Evolutionary conservation across 2,797 vertebrate species (phyloP), one percentile per base, ranked within the genome.

Genomic region (Gadopsis bispinosus): DNA sequence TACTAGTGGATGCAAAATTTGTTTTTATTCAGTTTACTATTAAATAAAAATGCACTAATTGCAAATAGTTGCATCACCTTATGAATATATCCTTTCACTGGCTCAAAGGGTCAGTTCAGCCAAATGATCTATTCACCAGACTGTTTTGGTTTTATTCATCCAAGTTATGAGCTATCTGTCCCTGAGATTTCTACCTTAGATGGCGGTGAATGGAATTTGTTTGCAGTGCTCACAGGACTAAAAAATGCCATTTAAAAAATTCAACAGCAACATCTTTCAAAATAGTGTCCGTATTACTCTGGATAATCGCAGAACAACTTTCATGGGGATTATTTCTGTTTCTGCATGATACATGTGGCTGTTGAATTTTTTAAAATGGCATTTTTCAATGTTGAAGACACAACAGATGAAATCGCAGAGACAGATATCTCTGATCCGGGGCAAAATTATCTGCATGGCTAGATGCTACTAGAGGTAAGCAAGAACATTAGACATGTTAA

Each of bases 201-300:
- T 35, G 9, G 35, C 61, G n/a, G 56, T 72, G 13, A 68, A 61
- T 4, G 14, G 35, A 48, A 53, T 59, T 31, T 58, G 59, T 67
- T 37, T 26, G 29, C 5, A 22, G 26, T 45, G 29, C 14, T 79
- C 31, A 11, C 10, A 58, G 33, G 12, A 11, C 10, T 53, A 45
- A 79, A 63, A 77, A 67, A 79, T 48, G 10, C 54, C 48, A 56
- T 79, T 73, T 70, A 13, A 72, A 74, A 79, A 68, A 79, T 67
- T 71, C 45, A 73, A 54, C 55, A 82, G 69, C 73, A 43, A 48
- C 29, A 72, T 72, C 37, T 61, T 77, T 75, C 26, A 54, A 75
- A 80, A 79, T 53, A 47, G 45, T 22, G 45, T 56, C 53, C 35
- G 31, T 43, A 31, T 69, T 73, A 35, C 37, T 50, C 50, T n/a